These are phyloP conservation scores for Micropoecilia bifurca DNA, from an alignment of 2,797 vertebrate genomes.

Conservation along the genomic window DNA sequence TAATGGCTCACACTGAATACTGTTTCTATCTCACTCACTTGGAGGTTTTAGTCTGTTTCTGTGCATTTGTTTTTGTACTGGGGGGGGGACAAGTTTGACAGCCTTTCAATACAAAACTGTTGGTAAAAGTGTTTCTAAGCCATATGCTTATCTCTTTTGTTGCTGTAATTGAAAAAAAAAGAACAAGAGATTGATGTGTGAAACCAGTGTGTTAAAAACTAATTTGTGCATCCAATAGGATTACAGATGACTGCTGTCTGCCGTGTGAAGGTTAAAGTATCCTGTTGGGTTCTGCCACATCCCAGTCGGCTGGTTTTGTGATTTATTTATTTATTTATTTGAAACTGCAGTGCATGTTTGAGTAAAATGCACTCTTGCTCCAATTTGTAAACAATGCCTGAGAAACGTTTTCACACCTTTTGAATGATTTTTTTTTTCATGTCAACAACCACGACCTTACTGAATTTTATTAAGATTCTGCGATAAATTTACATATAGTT, in stretches of 20 bases:
- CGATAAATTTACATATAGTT: not conserved
- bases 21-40: conserved; percentile 12
- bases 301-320: conserved; percentile 40
- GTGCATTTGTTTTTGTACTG: not conserved
- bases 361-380: conserved; percentile 25
- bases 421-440: not conserved
- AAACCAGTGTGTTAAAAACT: conserved; percentile 54
- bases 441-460: not conserved
- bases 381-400: conserved; percentile 3
- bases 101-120: conserved; percentile 22
- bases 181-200: conserved; percentile 50
- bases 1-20: conserved; percentile 9
- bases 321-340: not conserved
- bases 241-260: conserved; percentile 63
- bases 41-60: conserved; percentile 13
- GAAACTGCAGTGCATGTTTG: conserved; percentile 23
- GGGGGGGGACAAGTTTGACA: not conserved
- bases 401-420: not conserved
- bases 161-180: conserved; percentile 67
- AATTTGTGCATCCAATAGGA: conserved; percentile 71
- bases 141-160: conserved; percentile 53
- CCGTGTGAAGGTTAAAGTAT: conserved; percentile 68
- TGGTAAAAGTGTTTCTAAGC: conserved; percentile 40
- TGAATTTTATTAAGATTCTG: not conserved
- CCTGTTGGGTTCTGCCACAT: conserved; percentile 63